Conservation (phyloP, 1,140 invertebrate genomes). For the Pentalonia nigronervosa region DNA sequence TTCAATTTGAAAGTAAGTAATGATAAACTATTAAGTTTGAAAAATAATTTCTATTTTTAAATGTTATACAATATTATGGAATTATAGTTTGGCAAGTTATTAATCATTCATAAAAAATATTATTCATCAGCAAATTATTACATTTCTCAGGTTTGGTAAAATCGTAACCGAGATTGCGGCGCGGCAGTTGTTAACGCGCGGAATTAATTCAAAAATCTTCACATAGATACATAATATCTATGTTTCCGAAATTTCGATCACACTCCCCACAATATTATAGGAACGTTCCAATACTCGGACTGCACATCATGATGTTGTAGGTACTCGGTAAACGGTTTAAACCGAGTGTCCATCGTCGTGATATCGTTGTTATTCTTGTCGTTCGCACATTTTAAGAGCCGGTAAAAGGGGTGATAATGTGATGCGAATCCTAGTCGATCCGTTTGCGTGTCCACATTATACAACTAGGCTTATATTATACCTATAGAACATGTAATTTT, state of each 20-base stretch:
- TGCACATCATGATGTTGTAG: neutral
- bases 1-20: no score
- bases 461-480: neutral
- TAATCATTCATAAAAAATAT: neutral
- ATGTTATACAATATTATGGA: neutral
- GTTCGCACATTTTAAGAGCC: neutral
- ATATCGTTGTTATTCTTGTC: slow-evolving; percentile 3
- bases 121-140: neutral
- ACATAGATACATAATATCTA: neutral
- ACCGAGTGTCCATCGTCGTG: neutral
- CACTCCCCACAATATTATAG: neutral
- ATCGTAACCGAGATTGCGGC: neutral
- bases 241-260: neutral
- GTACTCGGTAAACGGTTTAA: neutral
- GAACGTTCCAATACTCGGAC: neutral
- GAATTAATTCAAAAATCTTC: neutral
- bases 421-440: neutral
- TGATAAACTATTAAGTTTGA: no score
- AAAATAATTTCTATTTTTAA: neutral
- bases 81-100: neutral
- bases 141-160: neutral
- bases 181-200: neutral
- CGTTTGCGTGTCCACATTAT: neutral
- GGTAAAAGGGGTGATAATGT: neutral
- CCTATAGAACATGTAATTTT: neutral